Evolutionary conservation across 2,888 invertebrate species (phyloP).

Genomic region (Plusia festucae): DNA sequence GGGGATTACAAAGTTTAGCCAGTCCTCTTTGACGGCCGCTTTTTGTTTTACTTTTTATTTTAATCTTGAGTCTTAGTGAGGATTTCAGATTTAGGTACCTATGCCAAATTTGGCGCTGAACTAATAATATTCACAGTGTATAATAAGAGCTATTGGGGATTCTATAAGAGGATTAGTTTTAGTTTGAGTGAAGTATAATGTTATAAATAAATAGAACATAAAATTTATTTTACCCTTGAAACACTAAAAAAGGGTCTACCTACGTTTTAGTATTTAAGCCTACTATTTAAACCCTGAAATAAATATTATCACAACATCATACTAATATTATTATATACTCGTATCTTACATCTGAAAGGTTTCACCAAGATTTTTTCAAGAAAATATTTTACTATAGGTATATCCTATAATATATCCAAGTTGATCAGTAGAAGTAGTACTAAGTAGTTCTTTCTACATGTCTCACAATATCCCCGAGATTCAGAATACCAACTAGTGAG

Average conservation of each 20-base stretch:
- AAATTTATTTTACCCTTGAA: no score
- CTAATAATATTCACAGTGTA: not conserved
- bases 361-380: not conserved
- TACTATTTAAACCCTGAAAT: no score
- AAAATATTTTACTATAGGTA: no score
- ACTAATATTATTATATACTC: no score
- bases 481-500: slow-evolving; percentile 2
- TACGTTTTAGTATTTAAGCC: no score
- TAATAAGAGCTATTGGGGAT: slow-evolving; percentile 26
- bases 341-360: not conserved
- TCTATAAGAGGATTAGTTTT: slow-evolving; percentile 33
- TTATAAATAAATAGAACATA: no score
- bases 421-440: no score
- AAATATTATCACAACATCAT: no score
- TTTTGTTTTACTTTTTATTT: slow-evolving; percentile 57
- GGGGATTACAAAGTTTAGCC: slow-evolving; percentile 64
- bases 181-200: slow-evolving; percentile 17
- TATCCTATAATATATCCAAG: no score
- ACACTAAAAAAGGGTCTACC: no score
- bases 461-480: not conserved
- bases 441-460: no score
- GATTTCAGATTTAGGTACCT: slow-evolving; percentile 9
- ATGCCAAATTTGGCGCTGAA: slow-evolving; percentile 9
- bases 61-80: slow-evolving; percentile 33
- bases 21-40: slow-evolving; percentile 47